Percentiles rank a stretch among this genome's conserved stretches.
Conservation (phyloP, 53 echinoderm and acorn worm species). For the Astropecten irregularis region DNA sequence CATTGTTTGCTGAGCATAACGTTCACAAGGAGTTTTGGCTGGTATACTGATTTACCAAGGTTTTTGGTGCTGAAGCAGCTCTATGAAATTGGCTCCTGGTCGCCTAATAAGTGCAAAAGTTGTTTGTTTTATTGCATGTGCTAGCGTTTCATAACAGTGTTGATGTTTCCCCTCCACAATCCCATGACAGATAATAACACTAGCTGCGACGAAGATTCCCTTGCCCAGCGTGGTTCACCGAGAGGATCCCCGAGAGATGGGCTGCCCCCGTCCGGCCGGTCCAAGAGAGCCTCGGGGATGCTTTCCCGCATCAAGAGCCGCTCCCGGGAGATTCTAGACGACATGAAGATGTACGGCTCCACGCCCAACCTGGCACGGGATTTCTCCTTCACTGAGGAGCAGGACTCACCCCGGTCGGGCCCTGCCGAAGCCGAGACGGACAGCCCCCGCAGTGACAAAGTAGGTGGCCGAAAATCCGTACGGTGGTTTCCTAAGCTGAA, state of each 20-base stretch:
- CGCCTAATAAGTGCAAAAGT: too few species aligned
- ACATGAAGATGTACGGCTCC: slow-evolving; percentile 76
- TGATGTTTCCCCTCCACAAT: too few species aligned
- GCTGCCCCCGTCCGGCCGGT: slow-evolving; percentile 15
- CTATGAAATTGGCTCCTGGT: too few species aligned
- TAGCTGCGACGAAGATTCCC: slow-evolving; percentile 35
- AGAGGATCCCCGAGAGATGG: slow-evolving; percentile 23
- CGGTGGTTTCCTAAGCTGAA: slow-evolving; percentile 62
- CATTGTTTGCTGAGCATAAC: too few species aligned
- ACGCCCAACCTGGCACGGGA: slow-evolving; percentile 75
- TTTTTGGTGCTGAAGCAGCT: too few species aligned
- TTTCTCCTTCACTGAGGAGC: slow-evolving; percentile 51
- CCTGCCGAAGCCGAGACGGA: neutral
- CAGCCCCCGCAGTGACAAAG: slow-evolving; percentile 63
- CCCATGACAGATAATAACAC: slow-evolving; percentile 23
- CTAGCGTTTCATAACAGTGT: too few species aligned
- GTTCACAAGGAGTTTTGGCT: too few species aligned
- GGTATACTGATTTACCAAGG: too few species aligned
- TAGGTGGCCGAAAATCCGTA: slow-evolving; percentile 70
- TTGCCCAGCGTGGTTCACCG: neutral
- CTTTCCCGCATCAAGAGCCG: slow-evolving; percentile 92
- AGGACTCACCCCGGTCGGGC: slow-evolving; percentile 12
- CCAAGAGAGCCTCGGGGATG: slow-evolving; percentile 61
- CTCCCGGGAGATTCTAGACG: slow-evolving; percentile 93
- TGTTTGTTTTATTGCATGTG: too few species aligned